phyloP scores from a whole-genome alignment of 2,113 vertebrate genomes.

The Ibidorhyncha struthersii region DNA sequence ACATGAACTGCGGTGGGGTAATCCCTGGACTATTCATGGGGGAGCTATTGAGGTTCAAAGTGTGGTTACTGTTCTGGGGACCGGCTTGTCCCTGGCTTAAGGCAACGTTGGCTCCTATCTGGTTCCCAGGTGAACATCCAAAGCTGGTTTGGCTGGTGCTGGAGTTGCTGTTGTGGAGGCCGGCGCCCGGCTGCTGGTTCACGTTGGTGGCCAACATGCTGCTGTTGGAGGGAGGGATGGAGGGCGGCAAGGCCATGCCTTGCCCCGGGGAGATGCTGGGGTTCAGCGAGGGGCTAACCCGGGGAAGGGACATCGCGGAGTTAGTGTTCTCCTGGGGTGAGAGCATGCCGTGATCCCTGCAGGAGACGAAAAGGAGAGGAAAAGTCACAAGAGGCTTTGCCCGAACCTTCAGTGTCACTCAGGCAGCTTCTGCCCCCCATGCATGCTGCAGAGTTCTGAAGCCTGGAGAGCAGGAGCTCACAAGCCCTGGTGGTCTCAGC shows the following conservation, averaged over 20 bases:
- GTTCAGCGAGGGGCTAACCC: conserved; percentile 78
- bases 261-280: conserved; percentile 77
- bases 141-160: conserved; percentile 74
- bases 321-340: conserved; percentile 94
- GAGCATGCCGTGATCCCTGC: conserved; percentile 93
- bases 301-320: conserved; percentile 82
- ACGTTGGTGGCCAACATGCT: conserved; percentile 69
- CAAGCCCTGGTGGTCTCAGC: not conserved
- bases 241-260: conserved; percentile 70
- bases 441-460: not conserved
- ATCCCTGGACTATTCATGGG: conserved; percentile 88
- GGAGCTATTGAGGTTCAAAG: conserved; percentile 74
- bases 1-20: conserved; percentile 89
- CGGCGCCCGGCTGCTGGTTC: conserved; percentile 77
- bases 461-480: not conserved
- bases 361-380: not conserved
- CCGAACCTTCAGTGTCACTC: not conserved
- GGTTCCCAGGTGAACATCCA: conserved; percentile 76
- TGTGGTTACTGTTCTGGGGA: conserved; percentile 74
- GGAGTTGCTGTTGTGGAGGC: conserved; percentile 80
- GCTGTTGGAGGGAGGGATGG: conserved; percentile 76
- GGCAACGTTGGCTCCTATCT: conserved; percentile 76
- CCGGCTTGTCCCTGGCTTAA: conserved; percentile 77
- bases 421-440: not conserved
- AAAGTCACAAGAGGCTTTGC: not conserved